Evolutionary conservation across 2,888 invertebrate genomes (phyloP).

Genomic region (Drosophila ustulata): DNA sequence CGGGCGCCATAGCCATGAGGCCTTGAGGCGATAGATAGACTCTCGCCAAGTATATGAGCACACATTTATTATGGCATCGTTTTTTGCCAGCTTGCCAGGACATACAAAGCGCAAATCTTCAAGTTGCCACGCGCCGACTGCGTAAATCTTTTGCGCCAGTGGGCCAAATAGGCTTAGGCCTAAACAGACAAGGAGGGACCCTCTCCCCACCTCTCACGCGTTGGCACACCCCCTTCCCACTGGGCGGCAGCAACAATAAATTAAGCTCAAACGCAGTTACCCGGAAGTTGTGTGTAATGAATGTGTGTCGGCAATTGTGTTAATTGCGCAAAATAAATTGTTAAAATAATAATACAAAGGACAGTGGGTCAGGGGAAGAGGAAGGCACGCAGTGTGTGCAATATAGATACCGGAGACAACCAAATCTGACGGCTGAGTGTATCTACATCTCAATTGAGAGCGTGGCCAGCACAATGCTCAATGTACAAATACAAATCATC

Average conservation of each 20-base stretch:
- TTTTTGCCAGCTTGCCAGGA: conserved; percentile 43
- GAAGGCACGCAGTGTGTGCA: not conserved
- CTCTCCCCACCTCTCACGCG: not conserved
- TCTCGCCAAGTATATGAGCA: conserved; percentile 59
- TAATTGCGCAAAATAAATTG: conserved; percentile 80
- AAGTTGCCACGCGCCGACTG: conserved; percentile 72
- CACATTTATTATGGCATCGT: conserved; percentile 76
- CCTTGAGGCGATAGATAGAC: conserved; percentile 19
- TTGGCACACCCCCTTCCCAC: not conserved
- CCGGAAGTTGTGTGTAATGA: conserved; percentile 71
- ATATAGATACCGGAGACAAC: conserved; percentile 20
- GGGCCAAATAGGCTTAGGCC: conserved; percentile 59
- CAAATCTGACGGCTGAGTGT: conserved; percentile 49
- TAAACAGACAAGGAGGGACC: not conserved
- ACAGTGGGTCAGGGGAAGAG: not conserved
- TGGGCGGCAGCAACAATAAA: conserved; percentile 66
- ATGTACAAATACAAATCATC: conserved; percentile 56
- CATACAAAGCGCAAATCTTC: conserved; percentile 55
- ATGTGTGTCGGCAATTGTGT: conserved; percentile 80
- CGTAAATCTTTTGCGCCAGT: conserved; percentile 64
- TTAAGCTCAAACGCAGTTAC: conserved; percentile 72
- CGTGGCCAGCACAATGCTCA: conserved; percentile 35
- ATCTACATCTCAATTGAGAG: conserved; percentile 16
- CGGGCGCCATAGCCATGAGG: not conserved
- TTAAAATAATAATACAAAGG: conserved; percentile 76